Base-by-base conservation (phyloP, 2,113 vertebrate species). In the Serilophus lunatus region DNA sequence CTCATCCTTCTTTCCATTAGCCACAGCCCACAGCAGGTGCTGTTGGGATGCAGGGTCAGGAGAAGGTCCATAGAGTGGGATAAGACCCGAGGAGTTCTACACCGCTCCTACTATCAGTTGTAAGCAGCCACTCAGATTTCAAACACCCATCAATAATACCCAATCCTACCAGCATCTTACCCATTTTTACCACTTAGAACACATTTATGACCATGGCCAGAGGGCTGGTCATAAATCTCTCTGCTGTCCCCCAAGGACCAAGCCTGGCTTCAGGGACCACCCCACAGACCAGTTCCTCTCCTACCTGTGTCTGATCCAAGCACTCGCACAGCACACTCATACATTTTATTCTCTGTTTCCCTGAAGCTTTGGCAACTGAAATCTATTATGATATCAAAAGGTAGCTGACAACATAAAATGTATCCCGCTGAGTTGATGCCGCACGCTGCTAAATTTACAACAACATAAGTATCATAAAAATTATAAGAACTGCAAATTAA, bases 331-430 rank as follows among this genome's bases (percentile, higher is more conserved):
- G 90, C 6, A 4, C 45, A 44, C 66, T 87, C 24, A 6, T 57
- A 75, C 64, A 92, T 96, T 97, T 97, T 81, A 94, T 93, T 96
- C 96, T 97, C 91, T 92, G 63, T 49, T 59, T 96, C 95, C 80
- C 56, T 4, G 64, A 97, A 97, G 97, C 97, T 96, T 95, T 97
- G 96, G 96, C 97, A 97, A 98, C 87, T 97, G 94, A 97, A 97
- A 98, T 98, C 97, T 98, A 98, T 98, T 98, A 98, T 95, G 96
- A 98, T 97, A 96, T 98, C 97, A 98, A 98, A 97, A 98, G 97
- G 97, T 97, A 98, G 97, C 96, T 97, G 98, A 98, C 97, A 98
- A 97, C 97, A 97, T 97, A 97, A 98, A 97, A 97, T 35, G 95
- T 63, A 96, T 82, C 98, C 97, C 23, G 56, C 98, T 97, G 97